phyloP scores from a whole-genome alignment of 2,113 vertebrate species.

The Fulmarus glacialis region DNA sequence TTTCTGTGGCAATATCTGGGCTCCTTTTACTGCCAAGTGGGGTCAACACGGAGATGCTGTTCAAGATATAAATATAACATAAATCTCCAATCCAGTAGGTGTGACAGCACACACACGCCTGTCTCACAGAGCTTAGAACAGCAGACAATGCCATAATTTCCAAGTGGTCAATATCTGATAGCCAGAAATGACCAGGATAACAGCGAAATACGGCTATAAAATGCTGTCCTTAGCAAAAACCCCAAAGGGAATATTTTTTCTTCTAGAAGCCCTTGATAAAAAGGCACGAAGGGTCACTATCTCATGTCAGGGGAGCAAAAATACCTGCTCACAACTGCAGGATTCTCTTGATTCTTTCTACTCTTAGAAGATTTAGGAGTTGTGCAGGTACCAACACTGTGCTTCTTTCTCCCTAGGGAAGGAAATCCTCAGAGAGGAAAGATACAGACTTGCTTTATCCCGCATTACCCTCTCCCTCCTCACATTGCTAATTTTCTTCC shows the following conservation, averaged over 20 bases:
- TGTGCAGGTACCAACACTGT: background rate
- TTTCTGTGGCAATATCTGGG: constrained; percentile 50
- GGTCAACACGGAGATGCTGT: constrained; percentile 61
- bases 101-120: background rate
- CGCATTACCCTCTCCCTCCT: background rate
- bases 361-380: background rate
- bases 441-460: constrained; percentile 1
- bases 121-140: background rate
- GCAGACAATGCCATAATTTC: background rate
- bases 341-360: background rate
- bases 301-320: background rate
- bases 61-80: constrained; percentile 53
- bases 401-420: background rate
- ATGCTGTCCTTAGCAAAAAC: constrained; percentile 27
- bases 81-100: background rate
- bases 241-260: background rate
- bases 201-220: background rate
- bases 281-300: background rate
- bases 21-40: constrained; percentile 60
- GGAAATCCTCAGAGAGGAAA: background rate
- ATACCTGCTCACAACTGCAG: background rate
- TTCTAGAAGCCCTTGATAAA: background rate
- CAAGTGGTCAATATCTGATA: background rate
- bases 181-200: constrained; percentile 38
- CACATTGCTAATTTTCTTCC: constrained; percentile 12